Base-by-base conservation (phyloP, 2,797 vertebrate genomes). In the Limnodromus scolopaceus region DNA sequence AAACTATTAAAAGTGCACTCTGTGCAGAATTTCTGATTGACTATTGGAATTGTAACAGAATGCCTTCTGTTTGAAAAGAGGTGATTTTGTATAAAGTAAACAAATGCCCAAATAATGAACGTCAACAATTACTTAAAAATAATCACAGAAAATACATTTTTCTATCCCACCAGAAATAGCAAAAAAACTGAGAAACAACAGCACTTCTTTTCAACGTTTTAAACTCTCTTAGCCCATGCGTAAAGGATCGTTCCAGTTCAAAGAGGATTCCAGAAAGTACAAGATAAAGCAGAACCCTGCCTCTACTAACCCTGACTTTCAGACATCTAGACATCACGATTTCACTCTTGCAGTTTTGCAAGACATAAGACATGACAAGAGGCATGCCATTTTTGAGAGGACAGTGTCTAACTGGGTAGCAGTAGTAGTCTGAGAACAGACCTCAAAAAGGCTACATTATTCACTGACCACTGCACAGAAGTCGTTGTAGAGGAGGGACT, bases 291-390 rank as follows among this genome's bases (percentile, higher is more conserved):
- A 70, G 48, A 60, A 64, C 13, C 5, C 77, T 20, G 15, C 3
- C 2, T 58, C 60, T 38, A 3, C 36, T 51, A 58, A 5, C 25
- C 54, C 39, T 36, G 17, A 18, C 28, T 69, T 34, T 68, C 18
- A 34, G 32, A 60, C 18, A 13, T 4, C 17, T 6, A 60, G 43
- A 57, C 28, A 16, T 41, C 7, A 5, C 3, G 41, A 45, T 55
- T 32, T 64, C 34, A 25, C 30, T 43, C 43, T 14, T 45, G 43
- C 3, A 1, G 27, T 25, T 34, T 11, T 39, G 46, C 1, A 3
- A 39, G 17, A 8, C 0, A 2, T 8, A 51, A 36, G 63, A 46
- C 69, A 10, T 1, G 4, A 2, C 8, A 58, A 46, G 39, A 75
- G 34, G 20, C 1, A 19, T 2, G 34, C 11, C 4, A 3, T 15